Base-by-base conservation (phyloP, 2,113 vertebrate genomes). In the Tychaedon coryphoeus region DNA sequence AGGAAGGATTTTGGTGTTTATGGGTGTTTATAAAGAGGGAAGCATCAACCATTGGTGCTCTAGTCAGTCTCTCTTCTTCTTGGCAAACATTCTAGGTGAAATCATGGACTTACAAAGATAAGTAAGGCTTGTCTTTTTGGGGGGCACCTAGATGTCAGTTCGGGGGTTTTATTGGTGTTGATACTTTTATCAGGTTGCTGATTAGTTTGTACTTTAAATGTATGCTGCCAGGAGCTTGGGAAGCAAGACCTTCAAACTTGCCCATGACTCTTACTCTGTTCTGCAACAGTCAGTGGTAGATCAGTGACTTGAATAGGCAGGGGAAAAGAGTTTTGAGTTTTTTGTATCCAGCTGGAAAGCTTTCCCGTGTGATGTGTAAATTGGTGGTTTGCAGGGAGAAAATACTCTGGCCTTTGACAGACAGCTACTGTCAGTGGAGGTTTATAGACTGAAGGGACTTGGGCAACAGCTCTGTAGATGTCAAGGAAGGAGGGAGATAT, bases 211-310 rank as follows among this genome's bases (percentile, higher is more conserved):
- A 25, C 43, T 90, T 77, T 2, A 73, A 84, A 66, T 17, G 36
- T 33, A n/a, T 28, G 45, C n/a, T 71, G 10, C 26, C 23, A 29
- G 51, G 36, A 65, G 28, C 28, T 31, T 60, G 45, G 45, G 13
- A 54, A 85, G 43, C 29, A 61, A 62, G 56, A 64, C 19, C 22
- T 40, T 40, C 33, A 31, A 43, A 45, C 20, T 58, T 43, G 6
- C 6, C 7, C 1, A 1, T 47, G 33, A 23, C 7, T 43, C 15
- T 45, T 8, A 19, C 1, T 53, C 31, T 56, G 0, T 67, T 75
- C 19, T 34, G 10, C 45, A 26, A 3, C 47, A 84, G 31, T 7
- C 42, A 33, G 26, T 2, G 1, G 28, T 47, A 34, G 29, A 42
- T 51, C 1, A 1, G 29, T 78, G 62, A 25, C 34, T 78, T 1